A percentile compares a stretch with the other conserved stretches of the same genome.
These are phyloP conservation scores for Chamaetylas fuelleborni DNA, from an alignment of 2,113 vertebrate genomes.

Conservation along the genomic window DNA sequence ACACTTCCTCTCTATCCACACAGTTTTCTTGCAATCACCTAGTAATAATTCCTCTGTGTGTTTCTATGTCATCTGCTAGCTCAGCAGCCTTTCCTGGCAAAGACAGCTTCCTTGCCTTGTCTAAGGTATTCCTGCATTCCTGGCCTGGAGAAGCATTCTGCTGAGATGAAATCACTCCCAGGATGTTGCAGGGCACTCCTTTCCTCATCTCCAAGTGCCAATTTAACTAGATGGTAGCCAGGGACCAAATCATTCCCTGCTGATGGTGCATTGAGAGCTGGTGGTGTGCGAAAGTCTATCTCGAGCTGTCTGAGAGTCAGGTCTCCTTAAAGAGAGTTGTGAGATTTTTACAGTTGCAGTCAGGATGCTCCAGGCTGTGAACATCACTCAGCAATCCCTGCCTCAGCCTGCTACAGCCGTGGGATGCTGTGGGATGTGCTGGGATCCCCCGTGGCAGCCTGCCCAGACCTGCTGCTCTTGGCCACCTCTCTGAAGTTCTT, in stretches of 20 bases:
- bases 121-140: background rate
- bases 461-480: background rate
- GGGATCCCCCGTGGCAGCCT: accelerated
- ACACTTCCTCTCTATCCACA: background rate
- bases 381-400: background rate
- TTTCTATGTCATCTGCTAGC: background rate
- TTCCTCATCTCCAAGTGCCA: background rate
- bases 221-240: slow-evolving; percentile 14
- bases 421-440: background rate
- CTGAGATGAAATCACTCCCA: slow-evolving; percentile 15
- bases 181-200: background rate
- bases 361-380: background rate
- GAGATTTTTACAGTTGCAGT: background rate
- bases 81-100: background rate
- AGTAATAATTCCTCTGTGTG: background rate
- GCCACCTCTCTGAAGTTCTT: background rate
- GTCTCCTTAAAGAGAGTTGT: background rate
- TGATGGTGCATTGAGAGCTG: background rate
- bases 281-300: background rate
- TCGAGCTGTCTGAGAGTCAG: background rate
- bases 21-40: background rate
- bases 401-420: background rate
- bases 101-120: background rate
- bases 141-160: background rate
- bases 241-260: background rate